A percentile compares a stretch with the other conserved stretches of the same genome.
Evolutionary conservation across 2,888 invertebrate genomes (phyloP).

Genomic region (Heliothis peltigera): DNA sequence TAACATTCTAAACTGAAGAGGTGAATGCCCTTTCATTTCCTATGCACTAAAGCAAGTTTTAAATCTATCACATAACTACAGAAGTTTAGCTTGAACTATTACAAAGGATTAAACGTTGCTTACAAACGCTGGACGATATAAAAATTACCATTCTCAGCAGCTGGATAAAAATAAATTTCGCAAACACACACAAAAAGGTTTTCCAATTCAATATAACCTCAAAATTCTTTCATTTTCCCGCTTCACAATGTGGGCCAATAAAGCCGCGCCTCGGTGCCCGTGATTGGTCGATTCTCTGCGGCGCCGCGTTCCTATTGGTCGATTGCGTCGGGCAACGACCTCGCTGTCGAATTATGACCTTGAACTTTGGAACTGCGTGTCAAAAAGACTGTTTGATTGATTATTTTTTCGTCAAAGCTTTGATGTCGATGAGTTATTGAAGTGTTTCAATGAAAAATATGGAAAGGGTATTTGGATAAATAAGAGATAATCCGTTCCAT

Average conservation of each 20-base stretch:
- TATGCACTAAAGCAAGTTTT: conserved; percentile 40
- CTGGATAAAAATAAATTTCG: not conserved
- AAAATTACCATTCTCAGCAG: not conserved
- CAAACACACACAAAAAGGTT: conserved; percentile 46
- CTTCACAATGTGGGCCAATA: conserved; percentile 64
- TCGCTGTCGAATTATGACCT: conserved; percentile 64
- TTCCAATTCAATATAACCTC: conserved; percentile 59
- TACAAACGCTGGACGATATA: not conserved
- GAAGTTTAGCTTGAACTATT: conserved; percentile 2
- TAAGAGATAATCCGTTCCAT: conserved; percentile 3
- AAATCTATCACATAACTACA: conserved; percentile 46
- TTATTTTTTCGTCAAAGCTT: conserved; percentile 18
- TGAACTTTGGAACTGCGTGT: conserved; percentile 67
- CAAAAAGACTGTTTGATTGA: conserved; percentile 51
- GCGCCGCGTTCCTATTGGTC: conserved; percentile 67
- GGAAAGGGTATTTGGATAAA: conserved; percentile 24
- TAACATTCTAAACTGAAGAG: conserved; percentile 29
- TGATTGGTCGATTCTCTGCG: conserved; percentile 67
- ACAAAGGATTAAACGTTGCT: conserved; percentile 6
- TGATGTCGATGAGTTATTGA: conserved; percentile 14
- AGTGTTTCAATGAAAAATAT: conserved; percentile 27
- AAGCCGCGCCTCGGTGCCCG: conserved; percentile 47
- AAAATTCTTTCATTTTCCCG: conserved; percentile 57
- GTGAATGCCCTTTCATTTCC: conserved; percentile 40
- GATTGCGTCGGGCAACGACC: conserved; percentile 65